Percentiles rank a stretch among this genome's conserved stretches.
Conservation (phyloP, 2,797 vertebrate genomes). For the Lycodopsis pacificus region DNA sequence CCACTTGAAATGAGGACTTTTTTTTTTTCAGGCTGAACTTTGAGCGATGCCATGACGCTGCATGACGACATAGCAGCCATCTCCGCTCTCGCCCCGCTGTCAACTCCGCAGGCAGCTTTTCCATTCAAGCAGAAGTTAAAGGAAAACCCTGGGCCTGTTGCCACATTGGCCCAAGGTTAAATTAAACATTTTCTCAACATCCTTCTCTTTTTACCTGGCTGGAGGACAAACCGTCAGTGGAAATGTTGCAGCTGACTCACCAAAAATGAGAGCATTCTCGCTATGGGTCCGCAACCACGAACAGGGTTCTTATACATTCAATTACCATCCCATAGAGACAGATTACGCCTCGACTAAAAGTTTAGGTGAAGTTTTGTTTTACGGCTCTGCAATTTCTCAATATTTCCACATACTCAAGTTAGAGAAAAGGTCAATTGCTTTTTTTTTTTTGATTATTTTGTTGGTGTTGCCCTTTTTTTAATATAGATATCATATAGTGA, state of each 20-base stretch:
- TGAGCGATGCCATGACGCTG: conserved; percentile 50
- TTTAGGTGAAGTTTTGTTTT: not conserved
- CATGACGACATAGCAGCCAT: conserved; percentile 58
- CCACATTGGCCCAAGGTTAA: conserved; percentile 59
- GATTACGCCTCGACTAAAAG: not conserved
- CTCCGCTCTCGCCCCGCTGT: conserved; percentile 45
- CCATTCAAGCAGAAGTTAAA: conserved; percentile 52
- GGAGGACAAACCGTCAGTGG: conserved; percentile 59
- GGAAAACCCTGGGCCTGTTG: conserved; percentile 52
- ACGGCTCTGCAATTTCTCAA: not conserved
- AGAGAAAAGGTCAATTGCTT: too few species aligned
- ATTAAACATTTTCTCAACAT: conserved; percentile 64
- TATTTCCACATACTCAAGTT: not conserved
- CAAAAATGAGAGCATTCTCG: conserved; percentile 62
- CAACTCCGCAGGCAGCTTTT: conserved; percentile 62
- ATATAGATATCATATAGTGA: not conserved
- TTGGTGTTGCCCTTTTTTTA: not conserved
- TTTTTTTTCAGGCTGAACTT: conserved; percentile 34
- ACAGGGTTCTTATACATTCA: conserved; percentile 24
- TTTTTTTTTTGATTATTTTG: not conserved
- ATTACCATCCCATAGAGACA: conserved; percentile 5
- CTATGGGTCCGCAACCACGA: conserved; percentile 20
- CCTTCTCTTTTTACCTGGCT: conserved; percentile 60
- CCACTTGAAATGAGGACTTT: conserved; percentile 57
- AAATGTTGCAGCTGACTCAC: conserved; percentile 65